Evolutionary conservation across 1,140 invertebrate genomes (phyloP).

Genomic region (Xylocopa sonorina): DNA sequence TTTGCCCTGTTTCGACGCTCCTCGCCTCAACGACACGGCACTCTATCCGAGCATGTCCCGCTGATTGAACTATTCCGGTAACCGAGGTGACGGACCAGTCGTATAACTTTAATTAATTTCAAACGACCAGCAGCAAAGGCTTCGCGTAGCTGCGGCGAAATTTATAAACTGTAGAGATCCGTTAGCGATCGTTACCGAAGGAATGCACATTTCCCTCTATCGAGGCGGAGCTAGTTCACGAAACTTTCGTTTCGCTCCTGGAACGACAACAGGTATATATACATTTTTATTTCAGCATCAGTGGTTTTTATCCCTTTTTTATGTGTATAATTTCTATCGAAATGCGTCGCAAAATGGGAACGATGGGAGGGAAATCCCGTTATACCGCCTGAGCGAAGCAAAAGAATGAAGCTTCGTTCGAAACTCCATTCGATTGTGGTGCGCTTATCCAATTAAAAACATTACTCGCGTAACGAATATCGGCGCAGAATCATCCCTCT

Average conservation of each 20-base stretch:
- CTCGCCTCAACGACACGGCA: background rate
- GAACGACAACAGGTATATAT: no score
- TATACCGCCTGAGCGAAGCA: background rate
- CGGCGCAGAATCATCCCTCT: background rate
- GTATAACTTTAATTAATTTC: conserved; percentile 17
- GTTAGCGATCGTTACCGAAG: background rate
- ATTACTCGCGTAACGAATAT: background rate
- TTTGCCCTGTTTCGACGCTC: background rate
- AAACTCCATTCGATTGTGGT: background rate
- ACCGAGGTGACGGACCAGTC: background rate
- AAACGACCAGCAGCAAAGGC: background rate
- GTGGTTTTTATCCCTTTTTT: background rate
- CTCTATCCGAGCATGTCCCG: background rate
- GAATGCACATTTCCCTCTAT: background rate
- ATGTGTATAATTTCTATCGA: background rate
- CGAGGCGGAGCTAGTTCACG: background rate
- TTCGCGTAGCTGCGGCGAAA: background rate
- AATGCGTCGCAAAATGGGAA: background rate
- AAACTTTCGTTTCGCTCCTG: conserved; percentile 10
- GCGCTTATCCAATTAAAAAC: background rate
- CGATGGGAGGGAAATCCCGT: background rate
- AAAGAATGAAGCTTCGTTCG: background rate
- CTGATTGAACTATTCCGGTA: background rate
- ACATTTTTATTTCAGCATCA: background rate
- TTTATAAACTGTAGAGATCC: background rate